Evolutionary conservation across 2,888 invertebrate genomes (phyloP), one percentile per base, ranked within the genome.

Genomic region (Microctonus brassicae): DNA sequence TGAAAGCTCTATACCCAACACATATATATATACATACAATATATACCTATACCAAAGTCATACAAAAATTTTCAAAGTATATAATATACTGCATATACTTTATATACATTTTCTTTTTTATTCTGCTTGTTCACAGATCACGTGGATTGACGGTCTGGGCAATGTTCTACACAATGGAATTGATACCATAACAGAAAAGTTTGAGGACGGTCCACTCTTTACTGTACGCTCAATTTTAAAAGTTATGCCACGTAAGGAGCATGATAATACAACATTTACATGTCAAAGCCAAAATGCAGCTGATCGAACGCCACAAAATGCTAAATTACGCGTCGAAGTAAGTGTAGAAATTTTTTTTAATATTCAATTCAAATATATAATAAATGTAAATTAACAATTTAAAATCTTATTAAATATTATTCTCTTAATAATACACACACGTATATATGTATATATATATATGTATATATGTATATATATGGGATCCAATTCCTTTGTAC

Each of bases 231-330:
- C 97, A 11, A 91, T 94, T 55, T 90, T 97, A 66, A 95, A 93
- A 74, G 89, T 98, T 76, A 94, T 94, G 58, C 97, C 97, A 0
- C 92, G 94, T 79, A 94, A 95, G 85, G 93, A 94, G 70, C 96
- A 97, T 85, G 95, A 97, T 88, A 96, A 96, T 83, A 95, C 95
- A 75, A 95, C 94, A 80, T 94, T 97, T 83, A 95, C 95, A 4
- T 98, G 97, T 85, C 96, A 96, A 90, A 97, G 95, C 61, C 95
- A 96, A 87, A 97, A 97, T 85, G 94, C 95, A 0, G 97, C 97
- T 1, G 95, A 97, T 84, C 91, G 95, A 76, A 93, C 95, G 0
- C 96, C 96, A 82, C 92, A 94, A 84, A 93, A 94, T 66, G 94
- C 95, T 3, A 92, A 93, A 83, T 91, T 97, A 26, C 92, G 92